Percentiles rank a stretch among this genome's conserved stretches.
These are phyloP conservation scores for Pleuronectes platessa DNA, from an alignment of 2,113 vertebrate species.

Conservation along the genomic window DNA sequence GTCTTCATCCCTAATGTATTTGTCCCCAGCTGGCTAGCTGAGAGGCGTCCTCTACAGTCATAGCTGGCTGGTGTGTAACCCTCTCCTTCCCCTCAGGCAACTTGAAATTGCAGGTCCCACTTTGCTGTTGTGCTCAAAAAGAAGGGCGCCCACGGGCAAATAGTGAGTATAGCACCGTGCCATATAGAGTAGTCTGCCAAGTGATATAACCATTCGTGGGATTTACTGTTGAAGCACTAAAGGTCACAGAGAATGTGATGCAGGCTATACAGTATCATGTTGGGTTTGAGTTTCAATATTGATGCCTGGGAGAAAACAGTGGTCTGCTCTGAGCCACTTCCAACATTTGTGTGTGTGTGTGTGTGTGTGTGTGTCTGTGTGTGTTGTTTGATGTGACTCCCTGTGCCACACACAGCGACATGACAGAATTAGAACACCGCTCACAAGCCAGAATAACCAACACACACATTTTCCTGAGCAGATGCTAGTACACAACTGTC, in stretches of 20 bases:
- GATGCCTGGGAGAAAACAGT: conserved; percentile 29
- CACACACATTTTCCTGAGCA: neutral
- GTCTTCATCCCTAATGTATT: neutral
- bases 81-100: conserved; percentile 18
- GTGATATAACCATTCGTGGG: conserved; percentile 43
- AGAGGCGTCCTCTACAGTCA: conserved; percentile 3
- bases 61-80: neutral
- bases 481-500: neutral
- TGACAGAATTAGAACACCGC: conserved; percentile 14
- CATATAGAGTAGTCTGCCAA: conserved; percentile 34
- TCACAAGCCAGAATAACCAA: conserved; percentile 7
- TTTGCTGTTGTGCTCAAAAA: conserved; percentile 35
- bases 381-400: neutral
- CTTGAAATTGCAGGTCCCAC: conserved; percentile 45
- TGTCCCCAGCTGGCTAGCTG: conserved; percentile 22
- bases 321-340: neutral
- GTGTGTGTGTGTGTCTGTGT: neutral
- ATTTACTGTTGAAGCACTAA: conserved; percentile 40
- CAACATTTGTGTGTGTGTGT: neutral
- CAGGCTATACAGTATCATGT: conserved; percentile 20
- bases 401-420: neutral
- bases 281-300: conserved; percentile 33
- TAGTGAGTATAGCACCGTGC: conserved; percentile 20
- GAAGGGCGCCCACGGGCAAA: conserved; percentile 38
- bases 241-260: conserved; percentile 41